Conservation (phyloP, 2,113 vertebrate genomes). For the Ophiodon elongatus region DNA sequence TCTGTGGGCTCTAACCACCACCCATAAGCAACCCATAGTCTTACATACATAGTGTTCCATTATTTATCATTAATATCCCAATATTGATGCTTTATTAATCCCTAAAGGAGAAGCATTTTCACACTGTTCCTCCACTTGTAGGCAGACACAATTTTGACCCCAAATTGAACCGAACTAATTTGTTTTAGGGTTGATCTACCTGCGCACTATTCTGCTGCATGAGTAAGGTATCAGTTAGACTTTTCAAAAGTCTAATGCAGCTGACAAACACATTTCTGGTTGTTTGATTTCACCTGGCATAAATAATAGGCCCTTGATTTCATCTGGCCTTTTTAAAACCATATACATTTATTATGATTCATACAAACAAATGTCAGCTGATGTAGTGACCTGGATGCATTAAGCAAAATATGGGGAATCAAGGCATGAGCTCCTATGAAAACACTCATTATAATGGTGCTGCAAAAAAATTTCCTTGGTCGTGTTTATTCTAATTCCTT, state of each 20-base stretch:
- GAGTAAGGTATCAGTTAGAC: not conserved
- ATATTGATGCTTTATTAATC: slow-evolving; percentile 5
- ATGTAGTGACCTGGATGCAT: slow-evolving; percentile 49
- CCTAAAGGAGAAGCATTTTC: not conserved
- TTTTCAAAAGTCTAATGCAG: not conserved
- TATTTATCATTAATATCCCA: slow-evolving; percentile 34
- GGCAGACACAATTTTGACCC: not conserved
- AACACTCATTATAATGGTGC: slow-evolving; percentile 1
- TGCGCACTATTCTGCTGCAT: not conserved
- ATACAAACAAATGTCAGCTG: slow-evolving; percentile 17
- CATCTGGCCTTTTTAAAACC: not conserved
- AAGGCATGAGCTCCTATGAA: slow-evolving; percentile 3
- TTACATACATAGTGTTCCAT: slow-evolving; percentile 11
- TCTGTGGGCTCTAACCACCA: not conserved
- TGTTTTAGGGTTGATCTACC: not conserved
- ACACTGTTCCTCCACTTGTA: not conserved
- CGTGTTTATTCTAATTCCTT: not conserved
- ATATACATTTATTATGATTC: slow-evolving; percentile 7
- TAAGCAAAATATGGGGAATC: slow-evolving; percentile 16
- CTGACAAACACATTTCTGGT: not conserved
- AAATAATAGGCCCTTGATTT: not conserved
- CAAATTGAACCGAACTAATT: slow-evolving; percentile 8
- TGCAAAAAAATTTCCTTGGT: not conserved
- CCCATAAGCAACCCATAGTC: not conserved
- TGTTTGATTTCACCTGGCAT: not conserved